Percentiles rank a stretch among this genome's conserved stretches.
These are phyloP conservation scores for Hipparchia semele DNA, from an alignment of 2,888 invertebrate genomes.

Conservation along the genomic window DNA sequence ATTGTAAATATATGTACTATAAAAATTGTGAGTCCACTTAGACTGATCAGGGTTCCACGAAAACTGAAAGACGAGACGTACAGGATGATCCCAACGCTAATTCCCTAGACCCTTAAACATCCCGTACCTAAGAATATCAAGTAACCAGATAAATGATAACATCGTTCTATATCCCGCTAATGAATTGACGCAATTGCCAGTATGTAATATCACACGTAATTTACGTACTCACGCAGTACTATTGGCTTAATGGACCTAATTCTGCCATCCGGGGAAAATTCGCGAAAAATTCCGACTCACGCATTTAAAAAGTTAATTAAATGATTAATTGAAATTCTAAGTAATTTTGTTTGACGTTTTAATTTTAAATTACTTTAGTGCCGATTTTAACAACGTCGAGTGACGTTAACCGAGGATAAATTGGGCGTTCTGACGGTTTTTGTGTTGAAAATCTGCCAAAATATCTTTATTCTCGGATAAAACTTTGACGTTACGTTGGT, in stretches of 20 bases:
- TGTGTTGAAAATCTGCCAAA: too few relatives aligned
- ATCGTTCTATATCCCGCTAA: constrained; percentile 26
- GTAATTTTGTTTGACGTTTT: too few relatives aligned
- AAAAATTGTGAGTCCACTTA: not conserved
- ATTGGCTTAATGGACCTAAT: constrained; percentile 37
- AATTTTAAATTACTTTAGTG: too few relatives aligned
- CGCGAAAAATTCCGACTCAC: constrained; percentile 13
- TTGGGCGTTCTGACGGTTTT: too few relatives aligned
- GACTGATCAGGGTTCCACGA: not conserved
- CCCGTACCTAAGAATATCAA: constrained; percentile 23
- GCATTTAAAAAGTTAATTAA: not conserved
- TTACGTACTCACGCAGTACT: constrained; percentile 16
- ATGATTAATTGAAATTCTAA: not conserved
- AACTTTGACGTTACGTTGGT: too few relatives aligned
- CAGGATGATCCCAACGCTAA: constrained; percentile 7
- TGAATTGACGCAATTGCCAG: constrained; percentile 27
- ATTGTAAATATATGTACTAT: not conserved
- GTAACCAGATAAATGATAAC: constrained; percentile 23
- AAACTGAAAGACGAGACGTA: constrained; percentile 9
- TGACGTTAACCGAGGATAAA: too few relatives aligned
- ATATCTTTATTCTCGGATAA: too few relatives aligned
- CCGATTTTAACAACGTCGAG: too few relatives aligned
- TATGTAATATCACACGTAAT: constrained; percentile 34
- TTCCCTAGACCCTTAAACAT: constrained; percentile 26
- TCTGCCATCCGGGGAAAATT: constrained; percentile 33